These are phyloP conservation scores for Labrus mixtus DNA, from an alignment of 2,113 vertebrate species.

Conservation along the genomic window DNA sequence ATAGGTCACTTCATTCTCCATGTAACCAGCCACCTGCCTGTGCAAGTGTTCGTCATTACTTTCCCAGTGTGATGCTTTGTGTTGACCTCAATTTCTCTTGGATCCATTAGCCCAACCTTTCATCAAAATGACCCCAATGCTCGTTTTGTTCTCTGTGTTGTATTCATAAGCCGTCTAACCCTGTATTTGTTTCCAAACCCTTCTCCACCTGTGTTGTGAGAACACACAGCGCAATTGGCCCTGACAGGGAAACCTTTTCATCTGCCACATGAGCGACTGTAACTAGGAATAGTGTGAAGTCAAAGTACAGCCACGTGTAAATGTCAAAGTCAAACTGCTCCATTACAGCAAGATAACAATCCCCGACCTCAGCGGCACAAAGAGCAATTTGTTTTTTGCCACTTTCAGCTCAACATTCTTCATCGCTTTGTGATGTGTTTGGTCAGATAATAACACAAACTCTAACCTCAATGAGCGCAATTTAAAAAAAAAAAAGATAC, in stretches of 20 bases:
- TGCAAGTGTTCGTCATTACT: not conserved
- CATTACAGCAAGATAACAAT: not conserved
- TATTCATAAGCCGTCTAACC: not conserved
- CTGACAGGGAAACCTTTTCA: not conserved
- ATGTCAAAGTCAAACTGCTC: constrained; percentile 24
- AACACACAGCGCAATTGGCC: not conserved
- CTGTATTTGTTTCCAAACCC: not conserved
- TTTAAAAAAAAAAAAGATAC: constrained; percentile 13
- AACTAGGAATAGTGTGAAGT: not conserved
- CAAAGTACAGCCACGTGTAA: constrained; percentile 1
- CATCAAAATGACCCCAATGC: not conserved
- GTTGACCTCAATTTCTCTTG: not conserved
- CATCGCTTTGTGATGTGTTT: not conserved
- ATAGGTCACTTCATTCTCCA: not conserved
- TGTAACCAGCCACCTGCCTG: not conserved
- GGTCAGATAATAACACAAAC: constrained; percentile 26
- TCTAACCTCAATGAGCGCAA: constrained; percentile 24
- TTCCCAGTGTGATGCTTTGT: not conserved
- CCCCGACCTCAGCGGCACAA: constrained; percentile 3
- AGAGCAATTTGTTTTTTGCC: not conserved
- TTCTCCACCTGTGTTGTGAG: not conserved
- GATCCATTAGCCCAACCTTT: no score
- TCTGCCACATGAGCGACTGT: not conserved
- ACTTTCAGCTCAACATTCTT: not conserved
- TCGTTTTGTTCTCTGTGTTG: not conserved